These are phyloP conservation scores for Holotrichia oblita DNA, from an alignment of 1,140 invertebrate species.

Conservation along the genomic window DNA sequence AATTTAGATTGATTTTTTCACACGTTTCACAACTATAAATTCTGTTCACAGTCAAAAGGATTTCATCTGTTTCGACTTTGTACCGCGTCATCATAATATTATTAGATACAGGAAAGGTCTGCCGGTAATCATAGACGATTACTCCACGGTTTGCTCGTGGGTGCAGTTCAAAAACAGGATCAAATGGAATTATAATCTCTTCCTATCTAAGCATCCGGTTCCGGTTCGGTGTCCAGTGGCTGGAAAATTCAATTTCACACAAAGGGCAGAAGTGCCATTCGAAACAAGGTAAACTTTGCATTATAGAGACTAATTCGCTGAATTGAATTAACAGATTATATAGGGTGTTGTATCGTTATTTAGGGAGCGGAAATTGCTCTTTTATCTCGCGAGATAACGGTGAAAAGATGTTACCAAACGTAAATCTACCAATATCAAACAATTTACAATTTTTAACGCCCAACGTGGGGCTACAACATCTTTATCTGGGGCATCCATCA, in stretches of 20 bases:
- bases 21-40: background rate
- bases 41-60: constrained; percentile 87
- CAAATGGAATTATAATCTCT: constrained; percentile 89
- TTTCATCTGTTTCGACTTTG: constrained; percentile 96
- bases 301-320: too few species aligned
- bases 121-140: constrained; percentile 89
- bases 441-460: too few species aligned
- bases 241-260: constrained; percentile 94
- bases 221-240: constrained; percentile 94
- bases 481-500: too few species aligned
- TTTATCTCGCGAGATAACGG: too few species aligned
- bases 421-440: too few species aligned
- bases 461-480: too few species aligned
- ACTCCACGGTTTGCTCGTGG: constrained; percentile 93
- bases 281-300: constrained; percentile 70
- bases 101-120: constrained; percentile 90
- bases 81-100: constrained; percentile 94
- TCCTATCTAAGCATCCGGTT: constrained; percentile 89
- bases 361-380: too few species aligned
- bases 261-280: constrained; percentile 87
- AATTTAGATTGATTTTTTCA: background rate
- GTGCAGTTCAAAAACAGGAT: constrained; percentile 87
- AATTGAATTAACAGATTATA: too few species aligned
- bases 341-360: too few species aligned
- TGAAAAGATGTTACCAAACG: too few species aligned